Evolutionary conservation across 2,888 invertebrate species (phyloP).

Genomic region (Arctia plantaginis): DNA sequence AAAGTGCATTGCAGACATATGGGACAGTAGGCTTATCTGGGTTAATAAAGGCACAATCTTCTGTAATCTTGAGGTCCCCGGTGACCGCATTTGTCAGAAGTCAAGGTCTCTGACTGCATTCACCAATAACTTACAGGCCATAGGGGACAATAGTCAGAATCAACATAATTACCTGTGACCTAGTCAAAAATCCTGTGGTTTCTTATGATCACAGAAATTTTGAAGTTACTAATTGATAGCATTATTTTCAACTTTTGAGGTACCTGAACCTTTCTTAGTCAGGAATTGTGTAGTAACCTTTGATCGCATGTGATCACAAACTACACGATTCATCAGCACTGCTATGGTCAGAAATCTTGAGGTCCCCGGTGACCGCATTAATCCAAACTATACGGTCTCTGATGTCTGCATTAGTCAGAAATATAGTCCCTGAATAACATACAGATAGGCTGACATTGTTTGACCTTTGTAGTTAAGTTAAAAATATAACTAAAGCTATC

Average conservation of each 20-base stretch:
- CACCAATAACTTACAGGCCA: not conserved
- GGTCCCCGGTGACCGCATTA: not conserved
- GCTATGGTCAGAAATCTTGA: not conserved
- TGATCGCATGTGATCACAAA: not conserved
- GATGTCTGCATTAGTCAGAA: not conserved
- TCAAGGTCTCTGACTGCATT: not conserved
- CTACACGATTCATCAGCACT: too few relatives aligned
- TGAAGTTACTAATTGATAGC: not conserved
- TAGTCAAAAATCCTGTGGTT: not conserved
- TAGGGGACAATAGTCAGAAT: not conserved
- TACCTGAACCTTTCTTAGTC: not conserved
- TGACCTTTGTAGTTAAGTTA: not conserved
- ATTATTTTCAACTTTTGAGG: not conserved
- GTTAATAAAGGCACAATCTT: not conserved
- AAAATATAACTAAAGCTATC: not conserved
- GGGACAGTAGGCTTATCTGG: too few relatives aligned
- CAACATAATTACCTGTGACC: not conserved
- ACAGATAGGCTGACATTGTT: not conserved
- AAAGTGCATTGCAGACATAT: too few relatives aligned
- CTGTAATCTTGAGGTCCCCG: not conserved
- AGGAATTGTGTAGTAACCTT: not conserved
- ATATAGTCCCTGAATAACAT: not conserved
- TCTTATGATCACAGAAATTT: not conserved
- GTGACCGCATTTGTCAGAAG: not conserved
- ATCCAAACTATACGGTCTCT: not conserved